Evolutionary conservation across 2,888 invertebrate species (phyloP).

Genomic region (Lasioglossum marginatum): DNA sequence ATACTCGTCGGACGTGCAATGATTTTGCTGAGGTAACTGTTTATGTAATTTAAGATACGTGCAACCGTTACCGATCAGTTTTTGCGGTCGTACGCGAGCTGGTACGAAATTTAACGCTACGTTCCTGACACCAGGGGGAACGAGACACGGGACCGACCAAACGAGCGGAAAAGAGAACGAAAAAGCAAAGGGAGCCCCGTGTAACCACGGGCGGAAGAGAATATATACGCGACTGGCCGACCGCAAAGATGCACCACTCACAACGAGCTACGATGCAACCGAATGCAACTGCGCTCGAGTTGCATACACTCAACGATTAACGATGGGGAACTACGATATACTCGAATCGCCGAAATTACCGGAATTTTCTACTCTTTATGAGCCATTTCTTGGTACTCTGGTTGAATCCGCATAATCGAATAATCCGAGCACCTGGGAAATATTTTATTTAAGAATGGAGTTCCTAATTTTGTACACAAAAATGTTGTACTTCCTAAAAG

Average conservation of each 20-base stretch:
- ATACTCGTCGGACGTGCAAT: constrained; percentile 26
- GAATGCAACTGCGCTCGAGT: constrained; percentile 30
- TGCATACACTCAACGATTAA: constrained; percentile 11
- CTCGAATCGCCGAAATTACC: not conserved
- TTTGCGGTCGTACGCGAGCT: constrained; percentile 40
- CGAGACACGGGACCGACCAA: constrained; percentile 12
- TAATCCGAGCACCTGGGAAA: not conserved
- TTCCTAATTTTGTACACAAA: too few species aligned
- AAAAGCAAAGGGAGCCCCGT: constrained; percentile 46
- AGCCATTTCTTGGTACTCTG: not conserved
- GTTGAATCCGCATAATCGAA: not conserved
- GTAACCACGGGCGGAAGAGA: constrained; percentile 46
- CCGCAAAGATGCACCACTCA: constrained; percentile 74
- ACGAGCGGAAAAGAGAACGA: constrained; percentile 40
- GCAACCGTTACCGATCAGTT: constrained; percentile 56
- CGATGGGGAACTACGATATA: not conserved
- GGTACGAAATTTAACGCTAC: constrained; percentile 57
- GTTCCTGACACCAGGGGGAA: constrained; percentile 29
- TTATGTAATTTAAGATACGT: constrained; percentile 51
- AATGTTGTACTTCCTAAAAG: too few species aligned
- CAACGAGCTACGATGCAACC: constrained; percentile 69
- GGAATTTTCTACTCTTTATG: not conserved
- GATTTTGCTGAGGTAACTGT: constrained; percentile 47
- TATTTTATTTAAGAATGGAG: too few species aligned
- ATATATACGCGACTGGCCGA: constrained; percentile 76